Evolutionary conservation across 2,888 invertebrate genomes (phyloP).

Genomic region (Limenitis camilla): DNA sequence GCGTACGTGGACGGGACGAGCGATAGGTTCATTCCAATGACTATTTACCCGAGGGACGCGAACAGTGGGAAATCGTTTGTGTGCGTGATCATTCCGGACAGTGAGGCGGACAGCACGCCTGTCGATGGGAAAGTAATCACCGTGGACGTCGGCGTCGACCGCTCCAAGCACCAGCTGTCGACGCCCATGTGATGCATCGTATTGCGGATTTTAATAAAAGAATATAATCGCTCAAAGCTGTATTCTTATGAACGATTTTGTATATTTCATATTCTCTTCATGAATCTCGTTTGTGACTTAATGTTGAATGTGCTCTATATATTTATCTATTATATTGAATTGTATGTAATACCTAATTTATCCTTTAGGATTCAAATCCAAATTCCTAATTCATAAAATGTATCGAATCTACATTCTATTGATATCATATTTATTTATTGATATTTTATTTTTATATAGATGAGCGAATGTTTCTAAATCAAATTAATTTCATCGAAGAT

Average conservation of each 20-base stretch:
- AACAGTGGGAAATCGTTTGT: conserved; percentile 88
- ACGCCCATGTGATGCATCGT: conserved; percentile 67
- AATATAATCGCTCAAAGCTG: conserved; percentile 22
- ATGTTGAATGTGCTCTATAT: conserved; percentile 19
- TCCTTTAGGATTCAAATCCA: background rate
- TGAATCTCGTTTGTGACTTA: conserved; percentile 18
- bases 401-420: background rate
- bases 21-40: conserved; percentile 89
- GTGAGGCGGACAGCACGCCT: conserved; percentile 77
- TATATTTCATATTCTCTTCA: conserved; percentile 19
- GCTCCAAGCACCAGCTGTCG: conserved; percentile 66
- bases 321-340: conserved; percentile 13
- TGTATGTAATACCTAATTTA: conserved; percentile 7
- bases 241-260: conserved; percentile 21
- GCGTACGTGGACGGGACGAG: conserved; percentile 86
- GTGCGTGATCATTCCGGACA: conserved; percentile 93
- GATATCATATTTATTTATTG: background rate
- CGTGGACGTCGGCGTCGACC: conserved; percentile 76
- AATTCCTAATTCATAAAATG: background rate
- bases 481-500: too few relatives aligned
- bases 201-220: conserved; percentile 8
- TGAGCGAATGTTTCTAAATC: too few relatives aligned
- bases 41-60: conserved; percentile 88
- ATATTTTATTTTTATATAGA: background rate
- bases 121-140: conserved; percentile 76